Evolutionary conservation across 1,140 invertebrate species (phyloP), one percentile per base, ranked within the genome.

Genomic region (Conus betulinus): DNA sequence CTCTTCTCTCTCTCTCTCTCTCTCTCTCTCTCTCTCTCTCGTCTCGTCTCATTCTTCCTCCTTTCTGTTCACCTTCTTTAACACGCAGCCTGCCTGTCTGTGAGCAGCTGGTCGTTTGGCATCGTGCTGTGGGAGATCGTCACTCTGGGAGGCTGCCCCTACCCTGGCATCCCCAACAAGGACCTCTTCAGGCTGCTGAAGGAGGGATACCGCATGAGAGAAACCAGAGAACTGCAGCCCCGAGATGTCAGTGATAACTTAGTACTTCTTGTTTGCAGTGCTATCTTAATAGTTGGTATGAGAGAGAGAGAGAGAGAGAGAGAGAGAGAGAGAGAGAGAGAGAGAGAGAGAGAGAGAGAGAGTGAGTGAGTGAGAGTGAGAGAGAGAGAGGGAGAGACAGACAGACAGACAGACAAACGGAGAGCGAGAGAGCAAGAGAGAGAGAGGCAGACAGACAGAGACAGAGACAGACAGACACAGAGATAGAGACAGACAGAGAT

Each of bases 171-270:
- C 82, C 91, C 92, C 81, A 96, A 97, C 39, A 97, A 98, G 92
- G 97, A 97, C 92, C 95, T 98, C 10, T 97, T 98, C 93, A 97
- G 98, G 92, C 96, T 98, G 88, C 95, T 99, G 52, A 97, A 97
- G 92, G 97, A 97, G 53, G 98, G 98, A 5, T 97, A 98, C 93
- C 96, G 98, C 91, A 99, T 99, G 98, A n/a, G 98, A 98, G 93
- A 92, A 92, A 88, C 95, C 95, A 5, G 91, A 91, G 52, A 94
- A 93, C 84, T 95, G 95, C 84, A 90, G 89, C 23, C 52, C 87
- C 39, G 91, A 95, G 86, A 83, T 95, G 93, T 95, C 91, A 90
- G 93, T 90, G 6, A 55, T n/a, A 5, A 0, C 8, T 3, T 15
- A 27, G 8, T 81, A 2, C 1, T 81, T 10, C 1, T 52, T 20